Conservation (phyloP, 92 coral and sea anemone species). For the Siderastrea radians region DNA sequence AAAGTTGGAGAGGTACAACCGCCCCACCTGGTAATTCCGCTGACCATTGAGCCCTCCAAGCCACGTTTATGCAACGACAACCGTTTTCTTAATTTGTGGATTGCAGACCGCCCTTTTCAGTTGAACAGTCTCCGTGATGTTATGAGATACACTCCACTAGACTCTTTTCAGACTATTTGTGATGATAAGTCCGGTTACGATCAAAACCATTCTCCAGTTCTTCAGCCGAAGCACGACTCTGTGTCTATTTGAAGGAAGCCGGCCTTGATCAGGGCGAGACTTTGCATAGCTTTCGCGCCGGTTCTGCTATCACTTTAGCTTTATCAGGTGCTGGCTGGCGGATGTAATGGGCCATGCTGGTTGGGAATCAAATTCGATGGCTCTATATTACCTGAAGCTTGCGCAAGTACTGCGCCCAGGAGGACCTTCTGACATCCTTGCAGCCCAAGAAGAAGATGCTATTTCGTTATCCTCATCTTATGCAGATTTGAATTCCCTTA, state of each 20-base stretch:
- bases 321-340: slow-evolving; percentile 44
- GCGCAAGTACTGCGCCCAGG: slow-evolving; percentile 22
- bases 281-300: no score
- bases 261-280: no score
- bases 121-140: slow-evolving; percentile 4
- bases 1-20: slow-evolving; percentile 35
- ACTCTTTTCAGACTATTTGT: slow-evolving; percentile 25
- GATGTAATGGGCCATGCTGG: slow-evolving; percentile 57
- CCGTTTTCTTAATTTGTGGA: slow-evolving; percentile 39
- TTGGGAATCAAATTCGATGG: slow-evolving; percentile 16
- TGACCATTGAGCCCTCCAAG: slow-evolving; percentile 43
- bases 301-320: no score
- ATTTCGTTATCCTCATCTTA: no score
- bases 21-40: slow-evolving; percentile 45
- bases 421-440: slow-evolving; percentile 25
- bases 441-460: no score
- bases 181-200: slow-evolving; percentile 25
- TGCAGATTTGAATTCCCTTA: no score
- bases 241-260: no score
- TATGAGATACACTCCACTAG: slow-evolving; percentile 14
- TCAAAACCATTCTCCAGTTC: slow-evolving; percentile 19
- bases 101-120: slow-evolving; percentile 13
- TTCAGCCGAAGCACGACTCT: no score
- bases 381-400: slow-evolving; percentile 29
- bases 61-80: slow-evolving; percentile 48